phyloP scores from a whole-genome alignment of 2,113 vertebrate genomes.

The Scytalopus superciliaris region DNA sequence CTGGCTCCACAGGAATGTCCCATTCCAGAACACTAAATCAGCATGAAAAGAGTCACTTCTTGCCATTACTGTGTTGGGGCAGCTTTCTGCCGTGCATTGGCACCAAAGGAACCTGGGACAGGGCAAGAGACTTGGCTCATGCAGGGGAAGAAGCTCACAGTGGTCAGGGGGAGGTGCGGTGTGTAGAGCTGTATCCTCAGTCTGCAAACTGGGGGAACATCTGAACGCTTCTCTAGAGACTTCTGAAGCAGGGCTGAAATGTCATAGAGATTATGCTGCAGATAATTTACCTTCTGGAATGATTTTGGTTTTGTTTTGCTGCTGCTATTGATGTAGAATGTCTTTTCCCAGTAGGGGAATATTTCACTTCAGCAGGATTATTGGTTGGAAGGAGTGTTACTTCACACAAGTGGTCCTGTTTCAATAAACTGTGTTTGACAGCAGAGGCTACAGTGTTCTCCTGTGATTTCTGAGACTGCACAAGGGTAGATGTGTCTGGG shows the following conservation, averaged over 20 bases:
- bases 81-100: accelerated
- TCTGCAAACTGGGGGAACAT: accelerated
- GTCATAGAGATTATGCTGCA: neutral
- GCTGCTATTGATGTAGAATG: neutral
- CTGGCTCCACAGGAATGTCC: neutral
- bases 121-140: neutral
- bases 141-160: neutral
- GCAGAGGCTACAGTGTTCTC: neutral
- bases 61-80: neutral
- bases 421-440: slow-evolving; percentile 20
- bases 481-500: neutral
- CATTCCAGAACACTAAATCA: neutral
- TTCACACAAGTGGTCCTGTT: neutral
- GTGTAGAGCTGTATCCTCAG: neutral
- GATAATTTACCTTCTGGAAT: neutral
- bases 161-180: neutral
- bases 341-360: neutral
- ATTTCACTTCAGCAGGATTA: neutral
- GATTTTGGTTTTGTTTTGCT: neutral
- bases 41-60: neutral
- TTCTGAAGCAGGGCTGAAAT: neutral
- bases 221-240: neutral
- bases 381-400: neutral
- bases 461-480: neutral
- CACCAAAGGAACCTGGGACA: neutral